These are phyloP conservation scores for Chelonus formosanus DNA, from an alignment of 2,888 invertebrate species.

Conservation along the genomic window DNA sequence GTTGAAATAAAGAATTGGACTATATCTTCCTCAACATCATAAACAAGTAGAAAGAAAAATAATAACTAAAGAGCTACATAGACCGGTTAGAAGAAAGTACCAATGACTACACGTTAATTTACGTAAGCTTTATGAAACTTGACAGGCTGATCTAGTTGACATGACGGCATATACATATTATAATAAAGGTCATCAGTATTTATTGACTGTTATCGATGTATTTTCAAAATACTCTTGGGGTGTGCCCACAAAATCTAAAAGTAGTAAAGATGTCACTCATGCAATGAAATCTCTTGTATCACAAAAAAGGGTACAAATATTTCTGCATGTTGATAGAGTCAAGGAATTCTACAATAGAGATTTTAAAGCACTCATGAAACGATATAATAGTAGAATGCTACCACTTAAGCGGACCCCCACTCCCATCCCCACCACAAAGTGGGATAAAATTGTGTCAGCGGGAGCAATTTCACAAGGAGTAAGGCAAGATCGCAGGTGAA, in stretches of 20 bases:
- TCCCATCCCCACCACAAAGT: too few relatives aligned
- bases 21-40: too few relatives aligned
- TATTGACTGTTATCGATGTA: conserved; percentile 56
- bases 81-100: conserved; percentile 54
- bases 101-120: conserved; percentile 49
- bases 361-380: conserved; percentile 33
- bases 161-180: conserved; percentile 49
- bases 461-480: too few relatives aligned
- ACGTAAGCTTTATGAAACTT: conserved; percentile 59
- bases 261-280: conserved; percentile 45
- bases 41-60: conserved; percentile 20
- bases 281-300: conserved; percentile 43
- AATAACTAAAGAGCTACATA: conserved; percentile 54
- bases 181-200: conserved; percentile 51
- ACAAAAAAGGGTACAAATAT: conserved; percentile 32
- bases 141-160: conserved; percentile 62
- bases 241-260: conserved; percentile 54
- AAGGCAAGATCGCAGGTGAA: too few relatives aligned
- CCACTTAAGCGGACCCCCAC: too few relatives aligned
- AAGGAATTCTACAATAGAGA: conserved; percentile 39
- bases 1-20: too few relatives aligned
- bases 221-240: conserved; percentile 62
- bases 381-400: too few relatives aligned
- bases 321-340: conserved; percentile 37
- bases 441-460: too few relatives aligned